phyloP scores from a whole-genome alignment of 2,113 vertebrate species.

The Paradoxurus hermaphroditus region DNA sequence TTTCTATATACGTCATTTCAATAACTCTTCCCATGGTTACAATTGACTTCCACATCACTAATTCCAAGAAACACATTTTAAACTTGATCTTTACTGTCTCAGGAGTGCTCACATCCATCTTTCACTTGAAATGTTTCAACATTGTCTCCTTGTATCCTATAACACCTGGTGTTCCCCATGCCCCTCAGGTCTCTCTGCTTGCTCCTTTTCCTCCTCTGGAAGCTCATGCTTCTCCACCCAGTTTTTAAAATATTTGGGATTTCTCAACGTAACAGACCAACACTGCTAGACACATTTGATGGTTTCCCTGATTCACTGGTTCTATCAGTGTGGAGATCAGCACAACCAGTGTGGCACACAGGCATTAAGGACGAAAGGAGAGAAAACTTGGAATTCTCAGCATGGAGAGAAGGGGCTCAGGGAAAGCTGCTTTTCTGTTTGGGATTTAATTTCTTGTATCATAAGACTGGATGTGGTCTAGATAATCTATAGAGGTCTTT shows the following conservation, averaged over 20 bases:
- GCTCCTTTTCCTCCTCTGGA: not conserved
- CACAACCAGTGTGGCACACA: not conserved
- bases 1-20: not conserved
- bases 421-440: not conserved
- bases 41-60: not conserved
- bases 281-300: not conserved
- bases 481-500: not conserved
- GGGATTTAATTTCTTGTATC: not conserved
- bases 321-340: not conserved
- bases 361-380: not conserved
- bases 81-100: not conserved
- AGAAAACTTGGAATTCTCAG: not conserved
- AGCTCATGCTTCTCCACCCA: not conserved
- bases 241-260: not conserved
- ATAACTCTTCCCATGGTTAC: not conserved
- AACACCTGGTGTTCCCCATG: not conserved
- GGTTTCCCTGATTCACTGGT: not conserved
- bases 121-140: not conserved
- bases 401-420: not conserved
- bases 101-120: not conserved
- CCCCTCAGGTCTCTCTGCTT: not conserved
- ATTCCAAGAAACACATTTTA: not conserved
- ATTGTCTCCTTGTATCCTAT: not conserved
- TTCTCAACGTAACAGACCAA: not conserved
- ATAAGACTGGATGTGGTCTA: not conserved